These are phyloP conservation scores for Phasianus colchicus DNA, from an alignment of 2,113 vertebrate species.

Conservation along the genomic window DNA sequence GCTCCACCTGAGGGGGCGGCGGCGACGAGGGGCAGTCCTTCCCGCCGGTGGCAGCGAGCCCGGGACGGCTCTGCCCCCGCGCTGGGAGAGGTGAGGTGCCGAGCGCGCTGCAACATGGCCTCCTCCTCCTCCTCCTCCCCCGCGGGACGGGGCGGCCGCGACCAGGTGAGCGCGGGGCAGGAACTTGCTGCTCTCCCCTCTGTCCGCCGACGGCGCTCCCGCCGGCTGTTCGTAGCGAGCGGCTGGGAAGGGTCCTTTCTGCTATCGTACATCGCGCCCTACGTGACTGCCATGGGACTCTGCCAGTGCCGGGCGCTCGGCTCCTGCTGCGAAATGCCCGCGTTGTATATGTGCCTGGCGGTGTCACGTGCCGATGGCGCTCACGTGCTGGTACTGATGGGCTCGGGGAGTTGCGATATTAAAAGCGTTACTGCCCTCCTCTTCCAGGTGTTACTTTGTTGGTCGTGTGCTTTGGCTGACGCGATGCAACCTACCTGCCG, in stretches of 20 bases:
- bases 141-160: neutral
- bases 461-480: fast-evolving
- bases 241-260: neutral
- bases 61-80: too few relatives aligned
- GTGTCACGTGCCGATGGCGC: neutral
- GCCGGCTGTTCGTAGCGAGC: neutral
- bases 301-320: neutral
- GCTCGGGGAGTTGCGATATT: neutral
- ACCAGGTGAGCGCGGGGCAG: neutral
- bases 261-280: neutral
- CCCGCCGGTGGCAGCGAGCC: neutral
- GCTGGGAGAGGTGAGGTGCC: neutral
- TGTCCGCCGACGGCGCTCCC: too few relatives aligned
- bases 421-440: neutral
- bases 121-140: neutral
- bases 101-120: neutral
- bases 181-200: too few relatives aligned
- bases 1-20: neutral
- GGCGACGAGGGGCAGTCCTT: too few relatives aligned
- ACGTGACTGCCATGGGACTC: neutral
- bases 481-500: neutral
- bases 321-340: neutral
- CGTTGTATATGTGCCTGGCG: neutral
- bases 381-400: neutral
- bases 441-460: neutral